Percentiles rank a stretch among this genome's conserved stretches.
These are phyloP conservation scores for Neomonachus schauinslandi DNA, from an alignment of 2,113 vertebrate species.

Conservation along the genomic window DNA sequence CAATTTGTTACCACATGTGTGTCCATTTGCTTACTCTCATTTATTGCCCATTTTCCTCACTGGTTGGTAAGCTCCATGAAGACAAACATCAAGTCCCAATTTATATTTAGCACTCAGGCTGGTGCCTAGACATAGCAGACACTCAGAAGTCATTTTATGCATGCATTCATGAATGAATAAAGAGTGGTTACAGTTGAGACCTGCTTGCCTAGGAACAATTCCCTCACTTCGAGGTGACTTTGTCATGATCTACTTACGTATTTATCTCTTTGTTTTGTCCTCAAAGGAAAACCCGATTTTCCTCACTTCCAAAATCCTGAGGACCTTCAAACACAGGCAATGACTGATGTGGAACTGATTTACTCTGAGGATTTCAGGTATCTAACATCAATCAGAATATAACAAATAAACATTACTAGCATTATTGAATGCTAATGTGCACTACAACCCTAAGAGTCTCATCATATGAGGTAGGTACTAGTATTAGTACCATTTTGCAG, in stretches of 20 bases:
- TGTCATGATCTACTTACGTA: neutral
- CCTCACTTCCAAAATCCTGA: neutral
- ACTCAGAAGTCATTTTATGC: neutral
- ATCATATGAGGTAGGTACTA: neutral
- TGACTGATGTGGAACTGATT: neutral
- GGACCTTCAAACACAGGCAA: neutral
- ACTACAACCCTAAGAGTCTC: neutral
- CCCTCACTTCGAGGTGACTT: neutral
- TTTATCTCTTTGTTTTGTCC: constrained; percentile 41
- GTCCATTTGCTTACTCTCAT: neutral
- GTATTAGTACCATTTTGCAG: neutral
- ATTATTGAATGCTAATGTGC: neutral
- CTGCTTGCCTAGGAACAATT: neutral
- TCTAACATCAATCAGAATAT: neutral
- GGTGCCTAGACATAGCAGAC: neutral
- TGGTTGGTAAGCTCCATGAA: neutral
- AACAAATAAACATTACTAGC: neutral
- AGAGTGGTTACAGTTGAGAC: neutral
- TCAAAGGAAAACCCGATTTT: constrained; percentile 32
- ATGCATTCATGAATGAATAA: neutral
- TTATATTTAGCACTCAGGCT: neutral
- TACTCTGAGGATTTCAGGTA: neutral
- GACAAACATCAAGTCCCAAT: neutral
- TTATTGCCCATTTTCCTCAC: neutral
- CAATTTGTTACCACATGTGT: neutral